Evolutionary conservation across 2,797 vertebrate species (phyloP).

Genomic region (Squalus acanthias): DNA sequence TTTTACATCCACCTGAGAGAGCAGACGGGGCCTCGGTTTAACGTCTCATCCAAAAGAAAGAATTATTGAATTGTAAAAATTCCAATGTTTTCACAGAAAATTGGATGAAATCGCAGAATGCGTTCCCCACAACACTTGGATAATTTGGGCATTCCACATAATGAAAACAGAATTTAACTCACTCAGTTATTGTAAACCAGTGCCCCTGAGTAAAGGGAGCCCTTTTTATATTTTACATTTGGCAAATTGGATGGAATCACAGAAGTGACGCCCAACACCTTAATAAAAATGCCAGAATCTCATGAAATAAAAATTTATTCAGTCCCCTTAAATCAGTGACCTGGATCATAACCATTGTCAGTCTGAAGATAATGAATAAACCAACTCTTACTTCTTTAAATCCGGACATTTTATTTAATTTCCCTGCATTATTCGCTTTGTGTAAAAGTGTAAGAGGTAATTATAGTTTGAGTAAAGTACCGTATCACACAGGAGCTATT

Average conservation of each 20-base stretch:
- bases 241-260: no score
- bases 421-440: neutral
- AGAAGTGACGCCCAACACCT: no score
- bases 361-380: neutral
- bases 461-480: neutral
- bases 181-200: no score
- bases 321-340: neutral
- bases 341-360: neutral
- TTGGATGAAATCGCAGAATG: no score
- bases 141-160: no score
- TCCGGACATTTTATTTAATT: constrained; percentile 3
- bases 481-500: constrained; percentile 7
- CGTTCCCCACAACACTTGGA: no score
- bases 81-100: neutral
- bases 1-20: no score
- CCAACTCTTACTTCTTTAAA: neutral
- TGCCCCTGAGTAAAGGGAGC: no score
- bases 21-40: no score
- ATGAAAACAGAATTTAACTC: no score
- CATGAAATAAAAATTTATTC: neutral
- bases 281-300: neutral
- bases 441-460: neutral
- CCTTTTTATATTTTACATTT: no score
- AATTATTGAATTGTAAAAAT: neutral
- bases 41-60: neutral